Conservation (phyloP, 2,888 invertebrate species). For the Tanypteryx hageni region DNA sequence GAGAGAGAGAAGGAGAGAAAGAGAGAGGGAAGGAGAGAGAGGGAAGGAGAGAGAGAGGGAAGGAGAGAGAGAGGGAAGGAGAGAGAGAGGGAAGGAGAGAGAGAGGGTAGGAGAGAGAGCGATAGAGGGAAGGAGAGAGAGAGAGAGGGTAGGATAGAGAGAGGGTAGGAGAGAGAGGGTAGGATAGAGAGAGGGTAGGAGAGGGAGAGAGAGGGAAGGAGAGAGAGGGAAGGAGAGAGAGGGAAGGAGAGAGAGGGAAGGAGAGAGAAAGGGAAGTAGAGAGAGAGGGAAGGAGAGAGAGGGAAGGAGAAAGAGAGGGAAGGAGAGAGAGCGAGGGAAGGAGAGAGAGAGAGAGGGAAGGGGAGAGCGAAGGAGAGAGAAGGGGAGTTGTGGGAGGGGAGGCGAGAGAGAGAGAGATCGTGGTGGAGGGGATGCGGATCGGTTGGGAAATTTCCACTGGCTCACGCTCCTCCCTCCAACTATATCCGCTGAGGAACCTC, state of each 20-base stretch:
- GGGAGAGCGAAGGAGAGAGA: too few species aligned
- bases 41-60: not conserved
- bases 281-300: not conserved
- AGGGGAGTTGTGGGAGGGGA: too few species aligned
- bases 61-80: too few species aligned
- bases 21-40: not conserved
- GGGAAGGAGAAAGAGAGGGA: not conserved
- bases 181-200: not conserved
- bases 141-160: not conserved
- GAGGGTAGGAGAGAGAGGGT: not conserved
- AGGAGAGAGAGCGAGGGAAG: not conserved
- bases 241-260: not conserved
- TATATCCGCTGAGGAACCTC: not conserved
- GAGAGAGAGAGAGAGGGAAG: not conserved
- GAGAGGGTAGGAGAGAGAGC: not conserved
- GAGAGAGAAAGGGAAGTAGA: not conserved
- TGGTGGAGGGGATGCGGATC: not conserved
- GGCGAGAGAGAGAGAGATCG: not conserved
- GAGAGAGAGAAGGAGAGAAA: not conserved
- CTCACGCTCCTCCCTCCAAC: constrained; percentile 30
- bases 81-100: too few species aligned
- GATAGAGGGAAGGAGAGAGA: not conserved
- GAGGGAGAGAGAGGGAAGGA: too few species aligned
- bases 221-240: too few species aligned
- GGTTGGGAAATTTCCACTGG: constrained; percentile 61